Evolutionary conservation across 2,888 invertebrate genomes (phyloP).

Genomic region (Harpagoxenus sublaevis): DNA sequence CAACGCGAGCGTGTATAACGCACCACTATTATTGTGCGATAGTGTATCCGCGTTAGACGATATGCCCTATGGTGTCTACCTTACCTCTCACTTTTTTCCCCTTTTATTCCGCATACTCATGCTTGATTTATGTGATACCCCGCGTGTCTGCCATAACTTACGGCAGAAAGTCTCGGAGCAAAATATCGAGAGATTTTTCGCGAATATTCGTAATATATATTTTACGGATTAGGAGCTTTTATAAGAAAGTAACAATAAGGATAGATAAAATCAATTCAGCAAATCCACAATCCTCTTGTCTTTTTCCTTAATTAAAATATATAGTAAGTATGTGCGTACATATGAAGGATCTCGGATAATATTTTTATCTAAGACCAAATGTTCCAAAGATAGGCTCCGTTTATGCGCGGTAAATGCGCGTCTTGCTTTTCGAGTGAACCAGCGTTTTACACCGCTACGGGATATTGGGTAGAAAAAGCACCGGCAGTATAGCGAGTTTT

Average conservation of each 20-base stretch:
- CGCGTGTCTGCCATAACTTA: constrained; percentile 22
- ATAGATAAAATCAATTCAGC: not conserved
- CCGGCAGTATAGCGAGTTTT: constrained; percentile 47
- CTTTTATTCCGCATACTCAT: constrained; percentile 46
- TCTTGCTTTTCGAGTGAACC: constrained; percentile 15
- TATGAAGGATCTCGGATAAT: constrained; percentile 1
- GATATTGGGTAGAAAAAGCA: constrained; percentile 19
- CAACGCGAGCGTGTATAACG: not conserved
- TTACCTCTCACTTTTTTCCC: constrained; percentile 46
- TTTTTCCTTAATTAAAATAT: constrained; percentile 10
- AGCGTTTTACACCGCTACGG: constrained; percentile 24
- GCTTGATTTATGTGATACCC: constrained; percentile 59
- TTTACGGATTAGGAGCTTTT: not conserved
- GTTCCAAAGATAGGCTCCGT: constrained; percentile 6
- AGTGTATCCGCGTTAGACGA: constrained; percentile 58
- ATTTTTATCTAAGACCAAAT: not conserved
- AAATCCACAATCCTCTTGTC: not conserved
- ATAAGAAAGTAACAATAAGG: not conserved
- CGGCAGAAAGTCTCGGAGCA: constrained; percentile 1
- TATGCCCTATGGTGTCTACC: constrained; percentile 36
- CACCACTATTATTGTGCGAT: constrained; percentile 58
- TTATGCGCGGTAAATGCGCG: constrained; percentile 9
- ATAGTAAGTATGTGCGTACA: not conserved
- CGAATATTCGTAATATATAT: not conserved
- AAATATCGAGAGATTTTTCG: constrained; percentile 29